Evolutionary conservation across 2,888 invertebrate species (phyloP).

Genomic region (Dynastes tityus): DNA sequence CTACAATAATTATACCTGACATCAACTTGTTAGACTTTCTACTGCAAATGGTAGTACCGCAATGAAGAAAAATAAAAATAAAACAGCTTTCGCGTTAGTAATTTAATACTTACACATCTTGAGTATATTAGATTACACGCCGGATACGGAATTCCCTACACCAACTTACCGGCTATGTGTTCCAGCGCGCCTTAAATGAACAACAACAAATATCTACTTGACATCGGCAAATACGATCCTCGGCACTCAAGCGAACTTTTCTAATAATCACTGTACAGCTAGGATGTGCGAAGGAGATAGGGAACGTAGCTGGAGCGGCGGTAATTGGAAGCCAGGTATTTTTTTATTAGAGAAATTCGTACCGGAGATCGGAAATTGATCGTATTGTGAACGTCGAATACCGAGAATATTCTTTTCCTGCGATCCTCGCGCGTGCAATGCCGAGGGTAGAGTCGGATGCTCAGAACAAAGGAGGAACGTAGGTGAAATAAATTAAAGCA

Average conservation of each 20-base stretch:
- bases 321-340: constrained; percentile 46
- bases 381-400: constrained; percentile 23
- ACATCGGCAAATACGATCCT: constrained; percentile 41
- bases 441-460: constrained; percentile 5
- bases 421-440: neutral
- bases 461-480: constrained; percentile 32
- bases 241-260: constrained; percentile 29
- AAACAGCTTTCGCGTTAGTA: neutral
- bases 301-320: neutral
- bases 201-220: constrained; percentile 45
- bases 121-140: constrained; percentile 31
- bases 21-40: too few species aligned
- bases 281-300: neutral
- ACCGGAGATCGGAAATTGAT: constrained; percentile 32
- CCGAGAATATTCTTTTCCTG: constrained; percentile 33
- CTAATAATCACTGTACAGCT: constrained; percentile 33
- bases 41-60: neutral
- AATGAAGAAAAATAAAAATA: neutral
- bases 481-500: constrained; percentile 46
- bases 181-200: constrained; percentile 26
- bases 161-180: neutral
- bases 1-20: too few species aligned
- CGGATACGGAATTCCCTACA: constrained; percentile 30
- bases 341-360: constrained; percentile 44
- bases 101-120: constrained; percentile 28